Evolutionary conservation across 2,888 invertebrate species (phyloP).

Genomic region (Tribolium freemani): DNA sequence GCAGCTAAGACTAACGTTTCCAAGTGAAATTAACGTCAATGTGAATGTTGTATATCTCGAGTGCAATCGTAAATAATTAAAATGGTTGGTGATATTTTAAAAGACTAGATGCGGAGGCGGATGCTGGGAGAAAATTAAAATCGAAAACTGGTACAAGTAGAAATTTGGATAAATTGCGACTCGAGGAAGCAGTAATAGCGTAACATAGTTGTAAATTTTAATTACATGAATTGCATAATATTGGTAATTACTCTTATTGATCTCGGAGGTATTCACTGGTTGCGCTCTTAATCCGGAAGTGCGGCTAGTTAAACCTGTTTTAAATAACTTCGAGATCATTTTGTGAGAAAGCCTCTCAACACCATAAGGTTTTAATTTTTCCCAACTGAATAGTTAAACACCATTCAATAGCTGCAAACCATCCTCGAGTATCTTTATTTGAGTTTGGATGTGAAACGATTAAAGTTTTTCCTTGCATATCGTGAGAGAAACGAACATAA

Average conservation of each 20-base stretch:
- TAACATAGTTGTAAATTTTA: background rate
- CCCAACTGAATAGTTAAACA: background rate
- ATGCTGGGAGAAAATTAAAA: background rate
- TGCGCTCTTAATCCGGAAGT: background rate
- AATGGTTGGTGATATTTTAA: background rate
- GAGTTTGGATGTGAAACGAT: no score
- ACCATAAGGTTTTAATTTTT: background rate
- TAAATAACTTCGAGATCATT: background rate
- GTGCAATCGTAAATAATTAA: constrained; percentile 36
- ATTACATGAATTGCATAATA: background rate
- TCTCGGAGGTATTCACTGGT: background rate
- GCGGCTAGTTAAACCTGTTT: background rate
- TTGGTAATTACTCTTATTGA: background rate
- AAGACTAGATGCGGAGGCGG: background rate
- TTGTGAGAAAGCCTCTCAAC: background rate
- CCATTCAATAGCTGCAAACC: background rate
- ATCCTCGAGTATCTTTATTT: no score
- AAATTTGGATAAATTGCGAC: background rate
- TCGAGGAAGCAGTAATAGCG: background rate
- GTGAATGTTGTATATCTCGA: constrained; percentile 18
- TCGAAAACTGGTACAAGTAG: background rate
- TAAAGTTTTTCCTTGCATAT: no score
- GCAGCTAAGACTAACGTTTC: constrained; percentile 31
- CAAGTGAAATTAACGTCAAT: constrained; percentile 35
- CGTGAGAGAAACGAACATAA: background rate